These are phyloP conservation scores for Gobionotothen gibberifrons DNA, from an alignment of 2,797 vertebrate genomes.

Conservation along the genomic window DNA sequence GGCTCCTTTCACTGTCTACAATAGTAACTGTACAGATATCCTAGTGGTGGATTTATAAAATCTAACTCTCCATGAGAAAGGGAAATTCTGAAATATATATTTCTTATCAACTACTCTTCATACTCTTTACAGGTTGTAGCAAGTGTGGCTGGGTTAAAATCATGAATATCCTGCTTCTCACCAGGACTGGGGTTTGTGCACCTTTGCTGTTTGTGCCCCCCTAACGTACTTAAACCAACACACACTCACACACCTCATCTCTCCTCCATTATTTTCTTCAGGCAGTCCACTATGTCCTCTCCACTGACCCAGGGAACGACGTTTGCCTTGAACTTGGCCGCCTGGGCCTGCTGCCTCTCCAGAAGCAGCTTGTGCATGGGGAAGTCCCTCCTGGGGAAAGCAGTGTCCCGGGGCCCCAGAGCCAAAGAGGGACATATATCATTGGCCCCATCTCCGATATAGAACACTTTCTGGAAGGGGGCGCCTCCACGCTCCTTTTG, in stretches of 20 bases:
- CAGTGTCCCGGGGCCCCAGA: slow-evolving; percentile 86
- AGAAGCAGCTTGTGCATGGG: slow-evolving; percentile 90
- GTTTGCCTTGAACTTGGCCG: slow-evolving; percentile 80
- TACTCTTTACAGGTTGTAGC: slow-evolving; percentile 7
- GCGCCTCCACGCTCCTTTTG: slow-evolving; percentile 82
- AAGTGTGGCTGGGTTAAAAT: slow-evolving; percentile 36
- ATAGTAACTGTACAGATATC: background rate
- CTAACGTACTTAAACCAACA: background rate
- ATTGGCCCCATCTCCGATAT: slow-evolving; percentile 93
- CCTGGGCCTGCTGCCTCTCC: slow-evolving; percentile 82
- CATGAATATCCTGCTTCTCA: slow-evolving; percentile 30
- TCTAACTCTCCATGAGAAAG: background rate
- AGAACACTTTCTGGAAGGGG: slow-evolving; percentile 90
- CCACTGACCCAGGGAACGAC: slow-evolving; percentile 91
- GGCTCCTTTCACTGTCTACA: background rate
- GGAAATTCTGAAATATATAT: background rate
- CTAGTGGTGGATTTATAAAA: background rate
- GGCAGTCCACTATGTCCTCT: slow-evolving; percentile 83
- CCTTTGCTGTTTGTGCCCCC: background rate
- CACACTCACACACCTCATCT: slow-evolving; percentile 56
- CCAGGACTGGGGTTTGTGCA: slow-evolving; percentile 3
- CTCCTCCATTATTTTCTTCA: slow-evolving; percentile 86
- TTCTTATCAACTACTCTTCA: background rate
- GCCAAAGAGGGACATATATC: slow-evolving; percentile 89
- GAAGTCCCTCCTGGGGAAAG: slow-evolving; percentile 90